Evolutionary conservation across 2,113 vertebrate genomes (phyloP).

Genomic region (Uria lomvia): DNA sequence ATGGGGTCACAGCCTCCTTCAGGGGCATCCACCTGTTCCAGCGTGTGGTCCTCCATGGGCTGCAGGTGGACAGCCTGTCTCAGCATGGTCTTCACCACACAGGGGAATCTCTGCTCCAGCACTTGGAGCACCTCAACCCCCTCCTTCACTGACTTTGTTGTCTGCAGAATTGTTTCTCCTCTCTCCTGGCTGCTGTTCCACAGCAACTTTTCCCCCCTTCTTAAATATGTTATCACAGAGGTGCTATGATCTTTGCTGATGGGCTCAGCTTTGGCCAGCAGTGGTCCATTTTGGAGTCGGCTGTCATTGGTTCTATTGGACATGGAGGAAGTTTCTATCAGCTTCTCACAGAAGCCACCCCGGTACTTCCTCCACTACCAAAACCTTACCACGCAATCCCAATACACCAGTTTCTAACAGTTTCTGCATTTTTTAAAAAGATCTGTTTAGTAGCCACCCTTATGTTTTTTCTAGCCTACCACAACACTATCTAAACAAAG

Average conservation of each 20-base stretch:
- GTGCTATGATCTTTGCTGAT: rapidly evolving
- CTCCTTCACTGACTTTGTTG: background rate
- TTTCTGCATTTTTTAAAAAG: background rate
- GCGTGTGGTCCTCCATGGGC: rapidly evolving
- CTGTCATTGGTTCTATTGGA: background rate
- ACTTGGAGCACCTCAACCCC: rapidly evolving
- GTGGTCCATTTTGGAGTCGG: rapidly evolving
- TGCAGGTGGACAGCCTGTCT: background rate
- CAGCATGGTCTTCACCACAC: no score
- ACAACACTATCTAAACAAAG: background rate
- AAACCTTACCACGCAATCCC: background rate
- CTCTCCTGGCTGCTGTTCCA: background rate
- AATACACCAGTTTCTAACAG: background rate
- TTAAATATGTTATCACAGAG: background rate
- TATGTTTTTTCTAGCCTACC: rapidly evolving
- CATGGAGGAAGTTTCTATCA: rapidly evolving
- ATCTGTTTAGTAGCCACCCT: background rate
- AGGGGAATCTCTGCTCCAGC: background rate
- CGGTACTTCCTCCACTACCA: rapidly evolving
- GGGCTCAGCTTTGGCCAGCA: rapidly evolving
- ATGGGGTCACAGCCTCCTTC: background rate
- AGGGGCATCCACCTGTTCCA: rapidly evolving
- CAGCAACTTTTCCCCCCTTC: background rate
- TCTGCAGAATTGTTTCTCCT: background rate
- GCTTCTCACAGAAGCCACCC: background rate